A percentile compares a stretch with the other conserved stretches of the same genome.
These are phyloP conservation scores for Dissostichus mawsoni DNA, from an alignment of 2,113 vertebrate species.

Conservation along the genomic window DNA sequence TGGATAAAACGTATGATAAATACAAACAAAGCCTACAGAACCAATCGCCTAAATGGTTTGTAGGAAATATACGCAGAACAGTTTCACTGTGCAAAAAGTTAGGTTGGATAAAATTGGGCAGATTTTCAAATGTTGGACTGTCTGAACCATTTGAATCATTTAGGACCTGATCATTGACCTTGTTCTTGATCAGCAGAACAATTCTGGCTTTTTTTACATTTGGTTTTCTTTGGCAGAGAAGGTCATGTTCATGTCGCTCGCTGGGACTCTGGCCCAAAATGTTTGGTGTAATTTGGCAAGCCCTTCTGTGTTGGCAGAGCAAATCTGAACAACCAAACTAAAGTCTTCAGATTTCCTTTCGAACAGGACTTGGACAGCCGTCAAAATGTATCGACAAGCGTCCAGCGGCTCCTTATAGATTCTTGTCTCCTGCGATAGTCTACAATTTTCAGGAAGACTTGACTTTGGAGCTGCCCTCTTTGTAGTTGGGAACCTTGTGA, in stretches of 20 bases:
- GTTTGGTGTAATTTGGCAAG: constrained; percentile 61
- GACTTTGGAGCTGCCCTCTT: constrained; percentile 54
- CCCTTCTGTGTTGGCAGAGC: constrained; percentile 41
- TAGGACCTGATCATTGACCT: neutral
- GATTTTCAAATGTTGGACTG: neutral
- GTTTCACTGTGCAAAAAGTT: neutral
- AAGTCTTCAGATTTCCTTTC: constrained; percentile 36
- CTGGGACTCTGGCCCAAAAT: constrained; percentile 65
- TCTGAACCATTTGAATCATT: constrained; percentile 5
- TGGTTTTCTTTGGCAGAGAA: constrained; percentile 61
- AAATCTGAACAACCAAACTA: constrained; percentile 45
- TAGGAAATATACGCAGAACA: neutral
- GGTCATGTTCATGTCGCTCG: constrained; percentile 66
- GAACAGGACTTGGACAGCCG: constrained; percentile 32
- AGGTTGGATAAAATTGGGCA: neutral
- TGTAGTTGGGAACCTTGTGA: constrained; percentile 76
- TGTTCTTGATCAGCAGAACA: constrained; percentile 27
- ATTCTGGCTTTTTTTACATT: constrained; percentile 19
- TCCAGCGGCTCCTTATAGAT: constrained; percentile 49
- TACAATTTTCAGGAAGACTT: constrained; percentile 76
- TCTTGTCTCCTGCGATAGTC: constrained; percentile 42
- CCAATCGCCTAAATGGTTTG: neutral
- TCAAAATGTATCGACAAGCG: constrained; percentile 37
- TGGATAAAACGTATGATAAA: neutral
- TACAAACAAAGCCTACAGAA: neutral